phyloP scores from a whole-genome alignment of 2,888 invertebrate species.

The Colostygia pectinataria region DNA sequence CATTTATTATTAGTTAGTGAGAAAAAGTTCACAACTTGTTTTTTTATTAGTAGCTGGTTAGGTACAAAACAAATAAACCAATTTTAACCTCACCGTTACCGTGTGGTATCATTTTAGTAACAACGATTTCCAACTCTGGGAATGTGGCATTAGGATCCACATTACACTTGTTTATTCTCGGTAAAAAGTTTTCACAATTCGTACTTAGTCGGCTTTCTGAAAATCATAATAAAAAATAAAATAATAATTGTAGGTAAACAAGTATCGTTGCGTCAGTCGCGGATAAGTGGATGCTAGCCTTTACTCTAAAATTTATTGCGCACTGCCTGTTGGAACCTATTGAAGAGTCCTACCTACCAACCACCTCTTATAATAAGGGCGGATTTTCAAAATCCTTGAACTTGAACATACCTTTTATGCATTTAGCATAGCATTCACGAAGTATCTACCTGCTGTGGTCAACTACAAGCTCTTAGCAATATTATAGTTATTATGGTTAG shows the following conservation, averaged over 20 bases:
- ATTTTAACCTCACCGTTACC: slow-evolving; percentile 63
- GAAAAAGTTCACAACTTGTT: not conserved
- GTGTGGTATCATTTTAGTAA: slow-evolving; percentile 72
- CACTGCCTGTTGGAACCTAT: no score
- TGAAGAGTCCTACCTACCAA: no score
- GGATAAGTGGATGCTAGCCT: slow-evolving; percentile 4
- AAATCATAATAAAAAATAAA: slow-evolving; percentile 40
- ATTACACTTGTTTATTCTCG: slow-evolving; percentile 44
- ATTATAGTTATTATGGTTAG: no score
- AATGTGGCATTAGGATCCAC: slow-evolving; percentile 51
- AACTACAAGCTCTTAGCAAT: no score
- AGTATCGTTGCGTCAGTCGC: not conserved
- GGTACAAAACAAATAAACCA: slow-evolving; percentile 15
- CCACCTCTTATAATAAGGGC: no score
- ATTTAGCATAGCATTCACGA: no score
- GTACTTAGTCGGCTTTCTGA: slow-evolving; percentile 61
- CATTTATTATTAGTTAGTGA: not conserved
- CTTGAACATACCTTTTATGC: no score
- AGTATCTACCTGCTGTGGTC: no score
- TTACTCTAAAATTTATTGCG: not conserved
- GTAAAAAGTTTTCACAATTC: slow-evolving; percentile 51
- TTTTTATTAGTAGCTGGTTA: slow-evolving; percentile 8
- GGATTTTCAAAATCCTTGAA: no score
- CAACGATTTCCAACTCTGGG: slow-evolving; percentile 75
- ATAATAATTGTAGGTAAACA: not conserved